These are phyloP conservation scores for Lycaena phlaeas DNA, from an alignment of 2,888 invertebrate species.

Conservation along the genomic window DNA sequence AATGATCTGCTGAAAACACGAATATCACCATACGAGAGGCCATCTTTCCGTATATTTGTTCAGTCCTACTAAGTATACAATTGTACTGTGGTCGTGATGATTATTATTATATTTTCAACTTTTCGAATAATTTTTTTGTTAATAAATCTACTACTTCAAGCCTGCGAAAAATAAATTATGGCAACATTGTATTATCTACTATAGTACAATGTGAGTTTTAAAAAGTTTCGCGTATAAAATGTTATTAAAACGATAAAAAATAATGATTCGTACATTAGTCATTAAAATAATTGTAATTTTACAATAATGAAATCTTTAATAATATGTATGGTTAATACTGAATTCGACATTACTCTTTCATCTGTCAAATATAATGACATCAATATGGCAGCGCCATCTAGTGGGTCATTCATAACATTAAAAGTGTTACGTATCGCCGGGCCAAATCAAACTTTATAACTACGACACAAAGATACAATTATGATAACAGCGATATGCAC, in stretches of 20 bases:
- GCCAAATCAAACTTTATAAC: conserved; percentile 39
- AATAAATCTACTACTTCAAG: too few species aligned
- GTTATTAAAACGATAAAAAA: too few species aligned
- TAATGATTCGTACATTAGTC: too few species aligned
- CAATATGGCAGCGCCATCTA: conserved; percentile 51
- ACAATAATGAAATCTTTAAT: too few species aligned
- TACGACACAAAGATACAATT: conserved; percentile 46
- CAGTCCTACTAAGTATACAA: neutral
- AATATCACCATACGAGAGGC: conserved; percentile 22
- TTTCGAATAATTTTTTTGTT: too few species aligned
- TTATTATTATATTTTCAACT: too few species aligned
- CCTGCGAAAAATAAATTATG: too few species aligned
- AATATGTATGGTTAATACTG: conserved; percentile 9
- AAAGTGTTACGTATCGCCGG: conserved; percentile 21
- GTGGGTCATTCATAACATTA: conserved; percentile 29
- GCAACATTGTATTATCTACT: too few species aligned
- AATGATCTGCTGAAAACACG: conserved; percentile 36
- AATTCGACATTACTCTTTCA: conserved; percentile 15
- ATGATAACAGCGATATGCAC: conserved; percentile 44
- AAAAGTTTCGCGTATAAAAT: too few species aligned
- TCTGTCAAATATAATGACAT: conserved; percentile 29
- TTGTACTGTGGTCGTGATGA: too few species aligned
- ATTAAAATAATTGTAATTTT: too few species aligned
- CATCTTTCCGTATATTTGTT: conserved; percentile 7
- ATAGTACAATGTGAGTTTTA: too few species aligned